Evolutionary conservation across 1,140 invertebrate species (phyloP), one percentile per base, ranked within the genome.

Genomic region (roundworm (Caenorhabditis elegans)): DNA sequence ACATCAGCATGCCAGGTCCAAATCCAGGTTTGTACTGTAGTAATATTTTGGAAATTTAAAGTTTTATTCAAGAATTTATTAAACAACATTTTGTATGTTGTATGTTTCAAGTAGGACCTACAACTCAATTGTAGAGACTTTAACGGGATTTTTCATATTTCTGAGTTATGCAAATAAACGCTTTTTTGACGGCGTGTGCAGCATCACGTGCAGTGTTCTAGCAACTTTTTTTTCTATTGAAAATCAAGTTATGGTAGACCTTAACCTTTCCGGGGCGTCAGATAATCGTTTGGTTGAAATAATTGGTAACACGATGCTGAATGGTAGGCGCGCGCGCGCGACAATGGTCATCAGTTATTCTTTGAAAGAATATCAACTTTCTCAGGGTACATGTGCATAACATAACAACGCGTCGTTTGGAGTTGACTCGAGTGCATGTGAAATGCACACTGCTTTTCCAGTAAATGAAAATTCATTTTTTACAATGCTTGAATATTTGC

Each of bases 341-440:
- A 34, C n/a, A 2, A 39, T 19, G 31, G 31, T 70, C 60, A 70
- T 70, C 34, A 70, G 34, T 43, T 39, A 70, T 70, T 70, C 34
- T 70, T 70, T 22, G 11, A 24, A 22, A 70, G 53, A 70, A 70
- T 70, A 70, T 70, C 60, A 70, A 70, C 34, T 70, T 70, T 70
- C 60, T 70, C 34, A 24, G 34, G 34, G 60, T 22, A 70, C 34
- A 70, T 70, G 60, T 70, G 60, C 60, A 70, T 39, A 70, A 39
- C 60, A 70, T 70, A 70, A 70, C n/a, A 43, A n/a, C 39, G 15
- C 39, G 39, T 43, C 8, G 36, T 70, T 43, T 28, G 36, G 60
- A 70, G 60, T 70, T 70, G 34, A 39, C 34, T 34, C 13, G n/a
- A 39, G 60, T 39, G 60, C 60, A 70, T 70, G 60, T 70, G 60